Evolutionary conservation across 2,113 vertebrate species (phyloP), one percentile per base, ranked within the genome.

Genomic region (Embiotoca jacksoni): DNA sequence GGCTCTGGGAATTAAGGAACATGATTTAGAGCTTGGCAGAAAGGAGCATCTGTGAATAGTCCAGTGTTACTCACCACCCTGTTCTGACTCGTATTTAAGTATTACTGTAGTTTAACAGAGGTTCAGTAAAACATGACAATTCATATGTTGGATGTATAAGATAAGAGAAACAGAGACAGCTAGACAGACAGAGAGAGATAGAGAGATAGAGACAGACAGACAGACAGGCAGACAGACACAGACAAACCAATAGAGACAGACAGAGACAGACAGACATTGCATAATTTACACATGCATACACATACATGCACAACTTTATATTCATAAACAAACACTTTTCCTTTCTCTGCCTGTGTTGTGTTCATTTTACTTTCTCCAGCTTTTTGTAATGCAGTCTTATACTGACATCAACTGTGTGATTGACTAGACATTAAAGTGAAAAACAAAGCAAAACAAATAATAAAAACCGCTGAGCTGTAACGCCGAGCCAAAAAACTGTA

Each of bases 1-100:
- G 95, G 95, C 95, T 96, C 92, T 88, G 93, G 95, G 97, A 97
- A 97, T 97, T 96, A 96, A 74, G 87, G 95, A 94, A 71, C 92
- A 90, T 92, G 94, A 94, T 96, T 95, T 95, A 90, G 95, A 94
- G 94, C 96, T 94, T 92, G 95, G 94, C 94, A 95, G 94, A 85
- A 96, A 90, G 92, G 93, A 95, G 94, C 94, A 91, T 95, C 95
- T 96, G 94, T 94, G 95, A 96, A 94, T 89, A 93, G 93, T 87
- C 87, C 89, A 80, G 85, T 68, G 71, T 85, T 92, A 90, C 74
- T 91, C 89, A 89, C 82, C 88, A 88, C 73, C 83, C 46, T 53
- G 75, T 78, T 90, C 84, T 93, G 91, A 93, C 88, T 92, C 88
- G 75, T 93, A 92, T 92, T 95, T 93, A 94, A 93, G 92, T 90